phyloP scores from a whole-genome alignment of 2,113 vertebrate species.

The Atrichornis clamosus region DNA sequence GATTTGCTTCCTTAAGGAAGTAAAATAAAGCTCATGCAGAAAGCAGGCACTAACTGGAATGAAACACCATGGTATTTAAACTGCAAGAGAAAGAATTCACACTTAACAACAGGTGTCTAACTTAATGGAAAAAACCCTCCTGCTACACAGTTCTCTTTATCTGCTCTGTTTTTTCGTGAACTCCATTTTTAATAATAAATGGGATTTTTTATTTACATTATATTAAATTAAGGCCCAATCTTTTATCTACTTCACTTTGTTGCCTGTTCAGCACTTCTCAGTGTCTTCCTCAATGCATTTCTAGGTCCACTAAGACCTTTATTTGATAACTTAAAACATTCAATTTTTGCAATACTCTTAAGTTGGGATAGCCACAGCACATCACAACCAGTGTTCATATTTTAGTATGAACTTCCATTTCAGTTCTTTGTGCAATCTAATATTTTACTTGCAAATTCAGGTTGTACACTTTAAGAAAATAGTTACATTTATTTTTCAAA shows the following conservation, averaged over 20 bases:
- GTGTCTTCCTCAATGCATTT: neutral
- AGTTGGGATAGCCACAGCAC: neutral
- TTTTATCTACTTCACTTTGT: neutral
- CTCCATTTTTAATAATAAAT: neutral
- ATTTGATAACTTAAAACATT: neutral
- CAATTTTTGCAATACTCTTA: neutral
- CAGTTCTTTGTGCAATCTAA: neutral
- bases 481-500: neutral
- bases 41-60: neutral
- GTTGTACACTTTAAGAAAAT: neutral
- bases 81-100: neutral
- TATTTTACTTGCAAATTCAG: neutral
- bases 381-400: neutral
- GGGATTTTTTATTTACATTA: rapidly evolving
- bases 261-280: neutral
- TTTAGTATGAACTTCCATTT: neutral
- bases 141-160: neutral
- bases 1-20: neutral
- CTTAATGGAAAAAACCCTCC: neutral
- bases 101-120: neutral
- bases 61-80: neutral
- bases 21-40: neutral
- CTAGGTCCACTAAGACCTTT: neutral
- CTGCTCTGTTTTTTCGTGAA: neutral
- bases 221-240: neutral